Evolutionary conservation across 64 coral and sea anemone species (phyloP).

Genomic region (Orbicella faveolata): DNA sequence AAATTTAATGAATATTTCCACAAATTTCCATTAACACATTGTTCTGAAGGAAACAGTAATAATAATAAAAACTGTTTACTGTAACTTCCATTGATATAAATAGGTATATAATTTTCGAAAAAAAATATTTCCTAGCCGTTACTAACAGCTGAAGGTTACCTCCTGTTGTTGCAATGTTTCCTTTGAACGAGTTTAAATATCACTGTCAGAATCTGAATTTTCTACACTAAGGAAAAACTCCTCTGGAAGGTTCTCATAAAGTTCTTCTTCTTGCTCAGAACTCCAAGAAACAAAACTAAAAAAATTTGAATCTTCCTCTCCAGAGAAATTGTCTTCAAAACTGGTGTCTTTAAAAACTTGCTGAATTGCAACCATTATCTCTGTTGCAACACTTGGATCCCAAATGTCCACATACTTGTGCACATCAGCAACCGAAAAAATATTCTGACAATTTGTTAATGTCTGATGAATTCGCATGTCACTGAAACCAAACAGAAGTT

Average conservation of each 20-base stretch:
- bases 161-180: too few species aligned
- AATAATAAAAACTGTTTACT: too few species aligned
- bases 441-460: neutral
- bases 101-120: too few species aligned
- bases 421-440: conserved; percentile 2
- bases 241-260: neutral
- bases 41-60: too few species aligned
- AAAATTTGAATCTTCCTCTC: conserved; percentile 2
- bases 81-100: too few species aligned
- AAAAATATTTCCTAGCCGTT: too few species aligned
- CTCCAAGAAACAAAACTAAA: neutral
- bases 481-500: conserved; percentile 30
- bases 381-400: neutral
- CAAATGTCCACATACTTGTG: conserved; percentile 28
- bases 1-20: too few species aligned
- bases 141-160: too few species aligned
- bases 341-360: conserved; percentile 11
- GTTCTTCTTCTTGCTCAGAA: conserved; percentile 23
- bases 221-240: conserved; percentile 4
- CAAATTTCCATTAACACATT: too few species aligned
- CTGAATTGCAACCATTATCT: neutral
- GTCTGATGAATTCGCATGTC: neutral
- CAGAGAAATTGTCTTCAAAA: neutral
- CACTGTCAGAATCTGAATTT: neutral
- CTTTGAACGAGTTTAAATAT: neutral